phyloP scores from a whole-genome alignment of 2,888 invertebrate genomes.

The Belgica antarctica region DNA sequence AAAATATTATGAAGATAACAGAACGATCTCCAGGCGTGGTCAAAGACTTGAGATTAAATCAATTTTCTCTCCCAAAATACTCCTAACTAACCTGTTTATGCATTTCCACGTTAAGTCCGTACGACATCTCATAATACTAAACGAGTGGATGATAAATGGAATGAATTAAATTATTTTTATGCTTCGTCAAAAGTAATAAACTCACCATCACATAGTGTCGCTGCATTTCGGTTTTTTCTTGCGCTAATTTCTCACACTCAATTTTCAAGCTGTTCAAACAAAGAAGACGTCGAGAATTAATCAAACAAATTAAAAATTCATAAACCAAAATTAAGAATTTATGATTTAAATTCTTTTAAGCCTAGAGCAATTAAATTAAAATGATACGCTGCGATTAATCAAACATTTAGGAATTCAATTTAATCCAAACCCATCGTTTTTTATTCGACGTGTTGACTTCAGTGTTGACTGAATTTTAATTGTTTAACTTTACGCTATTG shows the following conservation, averaged over 20 bases:
- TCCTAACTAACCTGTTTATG: constrained; percentile 95
- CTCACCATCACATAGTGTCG: constrained; percentile 85
- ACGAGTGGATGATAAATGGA: neutral
- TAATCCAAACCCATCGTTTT: too few relatives aligned
- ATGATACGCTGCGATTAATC: too few relatives aligned
- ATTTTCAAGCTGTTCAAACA: constrained; percentile 74
- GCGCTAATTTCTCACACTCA: constrained; percentile 81
- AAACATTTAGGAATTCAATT: too few relatives aligned
- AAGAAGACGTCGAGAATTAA: too few relatives aligned
- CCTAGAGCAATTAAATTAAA: too few relatives aligned
- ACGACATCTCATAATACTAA: constrained; percentile 87
- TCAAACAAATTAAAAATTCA: too few relatives aligned
- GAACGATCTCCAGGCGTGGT: too few relatives aligned
- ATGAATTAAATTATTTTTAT: neutral
- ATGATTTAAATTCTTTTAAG: too few relatives aligned
- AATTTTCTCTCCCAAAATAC: too few relatives aligned
- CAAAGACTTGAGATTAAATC: too few relatives aligned
- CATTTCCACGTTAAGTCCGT: constrained; percentile 93
- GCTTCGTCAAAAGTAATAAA: constrained; percentile 46
- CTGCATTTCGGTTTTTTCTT: constrained; percentile 86
- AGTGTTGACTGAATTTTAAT: neutral
- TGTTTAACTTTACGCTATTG: neutral
- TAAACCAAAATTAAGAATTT: too few relatives aligned
- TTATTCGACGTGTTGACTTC: neutral
- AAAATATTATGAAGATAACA: too few relatives aligned